Evolutionary conservation across 2,888 invertebrate genomes (phyloP).

Genomic region (Phengaris alcon): DNA sequence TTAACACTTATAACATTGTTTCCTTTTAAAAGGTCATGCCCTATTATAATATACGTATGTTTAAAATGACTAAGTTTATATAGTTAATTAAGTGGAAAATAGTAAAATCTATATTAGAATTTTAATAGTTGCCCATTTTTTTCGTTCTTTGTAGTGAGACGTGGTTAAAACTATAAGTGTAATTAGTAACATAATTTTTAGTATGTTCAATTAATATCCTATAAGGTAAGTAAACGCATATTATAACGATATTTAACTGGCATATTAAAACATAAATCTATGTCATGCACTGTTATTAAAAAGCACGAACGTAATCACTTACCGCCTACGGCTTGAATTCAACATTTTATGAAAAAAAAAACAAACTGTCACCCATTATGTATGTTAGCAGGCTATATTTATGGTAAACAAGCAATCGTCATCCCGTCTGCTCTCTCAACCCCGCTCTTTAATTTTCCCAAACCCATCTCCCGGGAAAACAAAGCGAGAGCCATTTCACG

Average conservation of each 20-base stretch:
- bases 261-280: conserved; percentile 11
- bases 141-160: too few relatives aligned
- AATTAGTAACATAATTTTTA: too few relatives aligned
- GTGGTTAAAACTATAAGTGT: too few relatives aligned
- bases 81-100: too few relatives aligned
- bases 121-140: too few relatives aligned
- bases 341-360: conserved; percentile 37
- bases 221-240: background rate
- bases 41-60: too few relatives aligned
- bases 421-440: conserved; percentile 62
- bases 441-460: conserved; percentile 72
- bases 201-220: too few relatives aligned
- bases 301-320: conserved; percentile 20
- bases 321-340: conserved; percentile 27
- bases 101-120: too few relatives aligned
- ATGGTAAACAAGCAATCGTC: conserved; percentile 70
- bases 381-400: conserved; percentile 46
- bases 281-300: conserved; percentile 18
- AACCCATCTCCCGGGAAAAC: conserved; percentile 69
- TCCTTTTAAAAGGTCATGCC: too few relatives aligned
- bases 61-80: too few relatives aligned
- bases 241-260: background rate
- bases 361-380: conserved; percentile 41
- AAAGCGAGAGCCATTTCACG: conserved; percentile 72
- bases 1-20: too few relatives aligned